Percentiles rank a stretch among this genome's conserved stretches.
Evolutionary conservation across 1,140 invertebrate genomes (phyloP).

Genomic region (Gonatopus flavifemur): DNA sequence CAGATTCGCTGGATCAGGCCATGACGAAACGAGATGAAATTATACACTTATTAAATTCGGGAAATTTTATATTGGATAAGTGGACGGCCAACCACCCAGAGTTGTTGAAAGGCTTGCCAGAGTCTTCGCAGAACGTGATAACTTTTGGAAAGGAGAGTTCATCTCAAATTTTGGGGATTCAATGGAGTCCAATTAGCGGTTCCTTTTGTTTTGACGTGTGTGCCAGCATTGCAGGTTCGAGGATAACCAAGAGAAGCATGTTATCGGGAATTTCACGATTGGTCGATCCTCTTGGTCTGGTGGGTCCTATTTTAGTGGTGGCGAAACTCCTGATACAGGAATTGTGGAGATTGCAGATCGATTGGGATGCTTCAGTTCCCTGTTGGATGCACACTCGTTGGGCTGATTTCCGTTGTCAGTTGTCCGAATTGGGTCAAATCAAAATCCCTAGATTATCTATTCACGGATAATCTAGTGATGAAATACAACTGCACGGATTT

Average conservation of each 20-base stretch:
- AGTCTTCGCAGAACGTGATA: neutral
- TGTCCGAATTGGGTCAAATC: neutral
- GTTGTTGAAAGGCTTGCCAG: neutral
- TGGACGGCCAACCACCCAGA: neutral
- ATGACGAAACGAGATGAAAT: neutral
- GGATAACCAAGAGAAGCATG: neutral
- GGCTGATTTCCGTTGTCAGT: neutral
- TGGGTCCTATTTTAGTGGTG: neutral
- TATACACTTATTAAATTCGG: neutral
- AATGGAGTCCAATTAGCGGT: neutral
- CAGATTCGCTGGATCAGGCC: neutral
- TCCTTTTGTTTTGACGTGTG: neutral
- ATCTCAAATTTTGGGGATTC: neutral
- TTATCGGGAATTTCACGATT: neutral
- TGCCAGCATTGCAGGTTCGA: neutral
- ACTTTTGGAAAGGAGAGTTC: neutral
- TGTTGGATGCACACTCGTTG: neutral
- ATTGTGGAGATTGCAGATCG: neutral
- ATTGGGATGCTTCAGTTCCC: neutral
- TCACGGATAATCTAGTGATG: neutral
- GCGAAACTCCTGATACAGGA: neutral
- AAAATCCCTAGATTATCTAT: neutral
- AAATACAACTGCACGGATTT: conserved; percentile 16
- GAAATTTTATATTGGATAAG: neutral
- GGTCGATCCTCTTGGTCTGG: neutral